A percentile compares a stretch with the other conserved stretches of the same genome.
phyloP scores from a whole-genome alignment of 2,888 invertebrate genomes.

The Sarcophaga rosellei region DNA sequence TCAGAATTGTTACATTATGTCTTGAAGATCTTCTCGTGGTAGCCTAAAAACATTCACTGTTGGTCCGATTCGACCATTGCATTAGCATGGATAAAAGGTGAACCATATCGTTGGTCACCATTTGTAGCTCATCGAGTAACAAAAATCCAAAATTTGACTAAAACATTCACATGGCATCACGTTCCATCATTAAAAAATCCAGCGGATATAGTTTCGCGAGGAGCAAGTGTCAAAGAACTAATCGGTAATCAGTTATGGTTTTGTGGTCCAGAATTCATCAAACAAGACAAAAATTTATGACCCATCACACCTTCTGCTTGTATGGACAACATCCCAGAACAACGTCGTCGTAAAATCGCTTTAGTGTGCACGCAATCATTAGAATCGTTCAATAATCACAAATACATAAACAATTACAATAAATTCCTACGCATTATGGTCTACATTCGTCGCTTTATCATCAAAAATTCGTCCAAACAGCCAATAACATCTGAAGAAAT shows the following conservation, averaged over 20 bases:
- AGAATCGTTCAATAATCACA: conserved; percentile 3
- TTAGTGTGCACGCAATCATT: not conserved
- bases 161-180: not conserved
- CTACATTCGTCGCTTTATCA: not conserved
- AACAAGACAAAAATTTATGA: not conserved
- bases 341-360: not conserved
- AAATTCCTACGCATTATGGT: not conserved
- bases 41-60: not conserved
- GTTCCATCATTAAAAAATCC: conserved; percentile 26
- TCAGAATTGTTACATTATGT: conserved; percentile 6
- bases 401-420: conserved; percentile 8
- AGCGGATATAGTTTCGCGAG: conserved; percentile 27
- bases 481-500: conserved; percentile 10
- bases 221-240: not conserved
- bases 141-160: conserved; percentile 18
- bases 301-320: not conserved
- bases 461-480: not conserved
- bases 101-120: not conserved
- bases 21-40: not conserved
- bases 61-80: conserved; percentile 39
- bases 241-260: conserved; percentile 25
- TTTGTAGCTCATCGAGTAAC: conserved; percentile 33
- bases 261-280: not conserved
- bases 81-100: conserved; percentile 32
- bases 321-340: not conserved